Evolutionary conservation across 1,140 invertebrate species (phyloP), one percentile per base, ranked within the genome.

Genomic region (Penaeus japonicus): DNA sequence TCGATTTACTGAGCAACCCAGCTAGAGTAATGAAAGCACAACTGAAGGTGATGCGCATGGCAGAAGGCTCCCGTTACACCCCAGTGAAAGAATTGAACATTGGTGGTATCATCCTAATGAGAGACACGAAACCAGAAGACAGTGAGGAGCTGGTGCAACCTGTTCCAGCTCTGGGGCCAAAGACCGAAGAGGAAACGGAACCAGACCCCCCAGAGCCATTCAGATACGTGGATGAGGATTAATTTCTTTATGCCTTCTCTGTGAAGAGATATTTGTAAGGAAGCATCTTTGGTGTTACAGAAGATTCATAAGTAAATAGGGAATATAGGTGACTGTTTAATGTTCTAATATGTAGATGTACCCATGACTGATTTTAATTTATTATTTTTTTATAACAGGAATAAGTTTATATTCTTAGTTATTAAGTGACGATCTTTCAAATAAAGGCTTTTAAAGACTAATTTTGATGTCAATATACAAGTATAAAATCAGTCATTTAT

Each of bases 131-230:
- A 85, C 95, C 95, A 20, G 95, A 95, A 0, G 96, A 98, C 92
- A 95, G 96, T 90, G 94, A 95, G 89, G 96, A 98, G 90, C 94
- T 99, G 32, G 98, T 99, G 2, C 98, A 99, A 92, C 96, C 97
- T 20, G 97, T 99, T 18, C 96, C 96, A 57, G 94, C 91, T 22
- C 65, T 90, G 39, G 91, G 89, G 22, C 88, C 87, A n/a, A 84
- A 89, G 55, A 81, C 89, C 55, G 82, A 90, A 0, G 98, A 98
- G 93, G 95, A 98, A 91, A 97, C 98, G 91, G 98, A 99, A 93
- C 97, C 98, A 3, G 97, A 98, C 92, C 97, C 98, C 62, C 98
- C 98, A 91, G 98, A 99, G 93, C 97, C 98, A 90, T 99, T 99
- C 93, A 97, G 99, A 94, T 99, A 97, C 92, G 95, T 95, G 90